Percentiles rank a stretch among this genome's conserved stretches.
Conservation (phyloP, 1,140 invertebrate genomes). For the Globodera ellingtonae region DNA sequence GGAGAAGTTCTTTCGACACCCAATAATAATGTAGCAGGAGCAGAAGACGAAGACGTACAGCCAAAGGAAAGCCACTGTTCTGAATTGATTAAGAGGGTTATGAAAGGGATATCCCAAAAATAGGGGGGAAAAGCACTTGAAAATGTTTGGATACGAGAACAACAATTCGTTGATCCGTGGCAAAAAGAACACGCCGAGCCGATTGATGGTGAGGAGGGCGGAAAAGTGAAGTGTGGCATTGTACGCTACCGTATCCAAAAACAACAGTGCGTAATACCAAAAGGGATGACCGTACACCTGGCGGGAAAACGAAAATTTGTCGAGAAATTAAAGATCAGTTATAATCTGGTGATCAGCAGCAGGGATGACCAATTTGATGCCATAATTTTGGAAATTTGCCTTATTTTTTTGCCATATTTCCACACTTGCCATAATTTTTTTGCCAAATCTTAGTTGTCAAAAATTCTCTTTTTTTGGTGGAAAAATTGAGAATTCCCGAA, state of each 20-base stretch:
- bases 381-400: too few relatives aligned
- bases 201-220: slow-evolving; percentile 21
- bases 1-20: slow-evolving; percentile 23
- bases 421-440: too few relatives aligned
- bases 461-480: too few relatives aligned
- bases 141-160: slow-evolving; percentile 7
- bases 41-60: slow-evolving; percentile 14
- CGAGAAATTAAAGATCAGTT: not conserved
- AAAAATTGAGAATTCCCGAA: too few relatives aligned
- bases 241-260: slow-evolving; percentile 25
- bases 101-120: not conserved
- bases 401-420: too few relatives aligned
- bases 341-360: too few relatives aligned
- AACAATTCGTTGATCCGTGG: slow-evolving; percentile 14
- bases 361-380: too few relatives aligned
- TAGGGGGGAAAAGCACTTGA: not conserved
- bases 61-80: slow-evolving; percentile 3
- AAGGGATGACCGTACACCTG: slow-evolving; percentile 28
- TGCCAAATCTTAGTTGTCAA: too few relatives aligned
- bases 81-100: not conserved
- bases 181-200: slow-evolving; percentile 20
- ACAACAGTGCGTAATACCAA: slow-evolving; percentile 20
- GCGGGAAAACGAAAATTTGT: not conserved
- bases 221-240: slow-evolving; percentile 23
- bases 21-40: slow-evolving; percentile 27